A percentile compares a stretch with the other conserved stretches of the same genome.
Evolutionary conservation across 2,113 vertebrate species (phyloP).

Genomic region (Clupea harengus): DNA sequence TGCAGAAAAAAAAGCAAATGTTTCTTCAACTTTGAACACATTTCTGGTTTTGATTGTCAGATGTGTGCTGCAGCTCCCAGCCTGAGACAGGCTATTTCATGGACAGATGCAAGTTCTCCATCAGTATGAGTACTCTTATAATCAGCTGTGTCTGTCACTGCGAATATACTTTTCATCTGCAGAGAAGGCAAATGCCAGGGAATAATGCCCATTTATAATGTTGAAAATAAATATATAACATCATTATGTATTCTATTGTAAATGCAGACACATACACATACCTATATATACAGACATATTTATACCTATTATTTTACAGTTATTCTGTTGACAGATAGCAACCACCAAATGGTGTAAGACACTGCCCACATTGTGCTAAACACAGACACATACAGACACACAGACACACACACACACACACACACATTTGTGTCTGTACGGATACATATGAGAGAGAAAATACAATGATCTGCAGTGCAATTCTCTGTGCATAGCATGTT

Average conservation of each 20-base stretch:
- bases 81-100: not conserved
- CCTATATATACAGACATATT: not conserved
- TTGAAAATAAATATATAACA: no score
- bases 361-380: not conserved
- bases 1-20: not conserved
- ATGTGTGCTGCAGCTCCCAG: not conserved
- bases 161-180: not conserved
- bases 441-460: not conserved
- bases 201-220: no score
- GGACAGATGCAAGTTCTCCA: not conserved
- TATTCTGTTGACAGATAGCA: no score
- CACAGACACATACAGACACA: not conserved
- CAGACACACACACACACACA: not conserved
- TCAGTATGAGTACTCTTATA: not conserved
- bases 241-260: no score
- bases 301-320: not conserved
- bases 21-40: not conserved
- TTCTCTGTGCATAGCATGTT: not conserved
- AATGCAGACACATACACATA: not conserved
- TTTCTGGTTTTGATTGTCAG: not conserved
- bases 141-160: not conserved
- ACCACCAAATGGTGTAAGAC: no score
- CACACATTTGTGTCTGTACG: not conserved
- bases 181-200: not conserved
- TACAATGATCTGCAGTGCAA: not conserved